Conservation (phyloP, 2,797 vertebrate species). For the Lophotriccus pileatus region DNA sequence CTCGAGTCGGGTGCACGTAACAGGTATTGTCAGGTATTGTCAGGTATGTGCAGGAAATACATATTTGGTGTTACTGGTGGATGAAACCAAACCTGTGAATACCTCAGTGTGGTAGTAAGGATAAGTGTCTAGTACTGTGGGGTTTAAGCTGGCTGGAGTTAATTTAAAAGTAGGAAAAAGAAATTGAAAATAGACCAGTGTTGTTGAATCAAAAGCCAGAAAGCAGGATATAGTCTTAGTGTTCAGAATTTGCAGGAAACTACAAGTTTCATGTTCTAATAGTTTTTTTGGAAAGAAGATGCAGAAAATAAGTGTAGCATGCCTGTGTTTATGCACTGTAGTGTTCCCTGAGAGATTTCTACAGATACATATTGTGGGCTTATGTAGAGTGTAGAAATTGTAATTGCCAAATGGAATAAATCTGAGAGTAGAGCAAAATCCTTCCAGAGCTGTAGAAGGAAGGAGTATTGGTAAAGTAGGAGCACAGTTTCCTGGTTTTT, state of each 20-base stretch:
- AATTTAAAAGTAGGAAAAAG: neutral
- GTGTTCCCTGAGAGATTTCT: neutral
- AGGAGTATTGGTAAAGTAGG: neutral
- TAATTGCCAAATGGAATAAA: neutral
- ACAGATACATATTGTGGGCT: fast-evolving
- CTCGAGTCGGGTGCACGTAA: fast-evolving
- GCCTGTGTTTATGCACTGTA: neutral
- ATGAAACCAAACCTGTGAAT: neutral
- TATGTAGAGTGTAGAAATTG: neutral
- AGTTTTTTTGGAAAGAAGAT: neutral
- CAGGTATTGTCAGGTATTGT: neutral
- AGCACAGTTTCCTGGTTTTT: neutral
- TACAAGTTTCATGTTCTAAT: neutral
- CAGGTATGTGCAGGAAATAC: neutral
- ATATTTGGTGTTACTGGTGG: neutral
- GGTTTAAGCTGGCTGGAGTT: neutral
- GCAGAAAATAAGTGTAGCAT: neutral
- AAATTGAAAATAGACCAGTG: neutral
- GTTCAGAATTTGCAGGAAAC: neutral
- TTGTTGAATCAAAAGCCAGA: neutral
- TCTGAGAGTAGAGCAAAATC: neutral
- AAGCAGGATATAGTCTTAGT: neutral
- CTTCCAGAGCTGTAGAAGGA: neutral
- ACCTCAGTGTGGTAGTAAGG: neutral
- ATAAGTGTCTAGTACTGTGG: neutral